Conservation (phyloP, 2,113 vertebrate species). For the Falco punctatus region DNA sequence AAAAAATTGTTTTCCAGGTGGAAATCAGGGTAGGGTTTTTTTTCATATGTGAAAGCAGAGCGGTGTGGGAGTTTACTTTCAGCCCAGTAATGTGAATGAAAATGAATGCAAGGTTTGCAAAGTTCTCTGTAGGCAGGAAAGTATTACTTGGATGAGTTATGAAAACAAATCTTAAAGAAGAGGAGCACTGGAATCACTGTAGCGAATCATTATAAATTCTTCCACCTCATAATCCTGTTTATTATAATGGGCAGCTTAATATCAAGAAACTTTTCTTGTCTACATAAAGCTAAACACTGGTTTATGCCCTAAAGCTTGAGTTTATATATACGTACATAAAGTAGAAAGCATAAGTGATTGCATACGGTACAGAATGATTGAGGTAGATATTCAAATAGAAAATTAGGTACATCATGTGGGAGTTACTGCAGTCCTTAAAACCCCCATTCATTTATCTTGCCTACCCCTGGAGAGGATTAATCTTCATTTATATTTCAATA, state of each 20-base stretch:
- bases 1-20: not conserved
- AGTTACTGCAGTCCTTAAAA: slow-evolving; percentile 10
- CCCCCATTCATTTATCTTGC: not conserved
- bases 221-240: not conserved
- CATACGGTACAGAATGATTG: not conserved
- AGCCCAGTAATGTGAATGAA: not conserved
- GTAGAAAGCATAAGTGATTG: not conserved
- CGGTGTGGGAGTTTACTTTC: not conserved
- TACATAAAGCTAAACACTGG: not conserved
- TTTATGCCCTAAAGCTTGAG: slow-evolving; percentile 9
- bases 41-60: not conserved
- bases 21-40: not conserved
- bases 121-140: not conserved
- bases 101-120: not conserved
- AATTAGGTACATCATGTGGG: not conserved
- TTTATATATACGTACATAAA: not conserved
- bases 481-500: slow-evolving; percentile 35
- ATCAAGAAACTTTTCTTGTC: not conserved
- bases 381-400: slow-evolving; percentile 13
- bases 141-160: not conserved
- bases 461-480: not conserved
- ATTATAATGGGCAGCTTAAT: not conserved
- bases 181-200: not conserved
- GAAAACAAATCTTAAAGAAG: not conserved
- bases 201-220: not conserved